Evolutionary conservation across 1,140 invertebrate genomes (phyloP).

Genomic region (Stegodyphus dumicola): DNA sequence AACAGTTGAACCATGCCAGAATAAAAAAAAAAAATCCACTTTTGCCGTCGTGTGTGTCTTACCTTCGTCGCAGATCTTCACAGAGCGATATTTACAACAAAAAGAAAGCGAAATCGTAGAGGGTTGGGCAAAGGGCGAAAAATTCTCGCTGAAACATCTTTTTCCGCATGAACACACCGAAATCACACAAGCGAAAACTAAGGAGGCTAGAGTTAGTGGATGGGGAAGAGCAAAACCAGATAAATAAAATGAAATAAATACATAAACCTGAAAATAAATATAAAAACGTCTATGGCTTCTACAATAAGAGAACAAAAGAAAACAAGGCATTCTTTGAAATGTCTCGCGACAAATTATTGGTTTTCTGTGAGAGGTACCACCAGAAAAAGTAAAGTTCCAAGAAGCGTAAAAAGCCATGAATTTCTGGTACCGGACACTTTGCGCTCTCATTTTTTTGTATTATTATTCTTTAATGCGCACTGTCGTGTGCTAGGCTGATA

Average conservation of each 20-base stretch:
- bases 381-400: neutral
- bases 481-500: neutral
- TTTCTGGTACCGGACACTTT: neutral
- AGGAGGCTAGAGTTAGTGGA: too few species aligned
- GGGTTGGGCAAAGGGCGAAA: constrained; percentile 3
- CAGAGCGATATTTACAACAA: constrained; percentile 17
- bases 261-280: constrained; percentile 9
- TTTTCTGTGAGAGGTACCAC: neutral
- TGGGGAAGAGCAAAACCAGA: neutral
- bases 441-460: too few species aligned
- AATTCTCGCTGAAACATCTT: constrained; percentile 20
- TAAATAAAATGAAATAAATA: constrained; percentile 40
- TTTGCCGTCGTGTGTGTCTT: constrained; percentile 2
- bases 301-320: constrained; percentile 4
- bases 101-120: constrained; percentile 2
- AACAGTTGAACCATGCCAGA: constrained; percentile 18
- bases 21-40: constrained; percentile 1
- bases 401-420: constrained; percentile 5
- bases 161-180: constrained; percentile 33
- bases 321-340: constrained; percentile 23
- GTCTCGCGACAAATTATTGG: constrained; percentile 27
- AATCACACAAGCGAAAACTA: constrained; percentile 23
- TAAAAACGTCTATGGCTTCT: neutral
- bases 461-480: neutral
- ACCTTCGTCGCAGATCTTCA: neutral